Evolutionary conservation across 2,113 vertebrate genomes (phyloP).

Genomic region (Oceanodroma tethys): DNA sequence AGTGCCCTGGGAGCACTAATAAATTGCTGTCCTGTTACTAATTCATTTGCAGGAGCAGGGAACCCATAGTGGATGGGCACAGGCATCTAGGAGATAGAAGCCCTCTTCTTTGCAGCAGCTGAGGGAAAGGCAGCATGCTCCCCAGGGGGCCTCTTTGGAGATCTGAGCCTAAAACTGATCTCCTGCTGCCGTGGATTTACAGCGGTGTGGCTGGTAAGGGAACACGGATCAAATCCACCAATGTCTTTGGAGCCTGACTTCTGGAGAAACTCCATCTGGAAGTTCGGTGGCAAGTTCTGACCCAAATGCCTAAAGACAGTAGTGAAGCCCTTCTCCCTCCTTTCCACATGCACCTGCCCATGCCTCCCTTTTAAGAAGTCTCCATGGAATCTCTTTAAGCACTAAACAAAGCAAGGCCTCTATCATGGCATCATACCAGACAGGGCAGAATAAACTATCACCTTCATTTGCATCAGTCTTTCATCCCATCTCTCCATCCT

Average conservation of each 20-base stretch:
- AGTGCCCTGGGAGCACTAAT: background rate
- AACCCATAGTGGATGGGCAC: background rate
- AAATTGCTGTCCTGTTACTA: background rate
- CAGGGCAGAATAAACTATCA: background rate
- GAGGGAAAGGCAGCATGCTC: background rate
- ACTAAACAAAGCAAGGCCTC: background rate
- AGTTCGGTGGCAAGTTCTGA: background rate
- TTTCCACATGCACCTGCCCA: background rate
- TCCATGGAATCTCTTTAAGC: background rate
- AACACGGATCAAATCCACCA: accelerated
- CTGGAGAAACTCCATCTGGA: background rate
- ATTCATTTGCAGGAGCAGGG: background rate
- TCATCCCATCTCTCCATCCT: background rate
- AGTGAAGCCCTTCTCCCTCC: background rate
- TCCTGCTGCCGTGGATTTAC: background rate
- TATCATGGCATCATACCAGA: background rate
- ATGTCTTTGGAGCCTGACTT: background rate
- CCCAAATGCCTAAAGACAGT: background rate
- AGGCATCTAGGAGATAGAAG: background rate
- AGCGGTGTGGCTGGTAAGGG: background rate
- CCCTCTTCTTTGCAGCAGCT: background rate
- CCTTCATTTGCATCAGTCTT: background rate
- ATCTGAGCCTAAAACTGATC: background rate
- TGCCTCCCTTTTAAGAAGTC: background rate
- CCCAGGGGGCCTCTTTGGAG: background rate